phyloP scores from a whole-genome alignment of 2,888 invertebrate genomes.

The Ceratothoa steindachneri region DNA sequence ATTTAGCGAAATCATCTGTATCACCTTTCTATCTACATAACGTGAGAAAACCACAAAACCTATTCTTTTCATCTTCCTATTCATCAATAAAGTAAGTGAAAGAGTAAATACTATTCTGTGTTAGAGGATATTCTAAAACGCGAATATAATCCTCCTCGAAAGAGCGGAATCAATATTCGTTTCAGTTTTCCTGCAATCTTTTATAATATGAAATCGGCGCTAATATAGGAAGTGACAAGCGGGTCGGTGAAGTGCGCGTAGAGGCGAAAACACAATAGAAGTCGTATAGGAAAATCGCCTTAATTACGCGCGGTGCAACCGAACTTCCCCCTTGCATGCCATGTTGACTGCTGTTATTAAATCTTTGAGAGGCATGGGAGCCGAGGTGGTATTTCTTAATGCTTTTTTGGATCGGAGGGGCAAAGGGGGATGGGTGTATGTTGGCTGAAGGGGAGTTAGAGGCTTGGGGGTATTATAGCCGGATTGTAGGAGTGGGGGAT shows the following conservation, averaged over 20 bases:
- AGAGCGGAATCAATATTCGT: constrained; percentile 37
- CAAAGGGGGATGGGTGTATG: not conserved
- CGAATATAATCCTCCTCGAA: constrained; percentile 17
- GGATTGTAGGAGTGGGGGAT: too few species aligned
- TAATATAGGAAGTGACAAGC: constrained; percentile 39
- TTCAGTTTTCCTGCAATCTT: constrained; percentile 43
- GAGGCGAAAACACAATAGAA: constrained; percentile 8
- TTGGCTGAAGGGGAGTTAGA: not conserved
- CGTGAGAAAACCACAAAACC: not conserved
- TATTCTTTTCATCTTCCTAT: too few species aligned
- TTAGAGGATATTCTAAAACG: too few species aligned
- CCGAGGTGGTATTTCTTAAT: constrained; percentile 1
- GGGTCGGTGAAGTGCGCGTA: constrained; percentile 7
- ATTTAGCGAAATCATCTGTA: not conserved
- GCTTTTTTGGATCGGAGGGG: not conserved
- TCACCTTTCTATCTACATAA: not conserved
- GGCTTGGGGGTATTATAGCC: not conserved
- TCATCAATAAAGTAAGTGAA: too few species aligned
- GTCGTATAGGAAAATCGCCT: not conserved
- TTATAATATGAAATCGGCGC: constrained; percentile 39
- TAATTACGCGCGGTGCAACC: constrained; percentile 3
- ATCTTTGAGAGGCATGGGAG: constrained; percentile 10
- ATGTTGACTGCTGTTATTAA: constrained; percentile 12
- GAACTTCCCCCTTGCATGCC: constrained; percentile 2
- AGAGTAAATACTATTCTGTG: too few species aligned